A percentile compares a stretch with the other conserved stretches of the same genome.
These are phyloP conservation scores for Lordiphosa fenestrarum DNA, from an alignment of 2,888 invertebrate species.

Conservation along the genomic window DNA sequence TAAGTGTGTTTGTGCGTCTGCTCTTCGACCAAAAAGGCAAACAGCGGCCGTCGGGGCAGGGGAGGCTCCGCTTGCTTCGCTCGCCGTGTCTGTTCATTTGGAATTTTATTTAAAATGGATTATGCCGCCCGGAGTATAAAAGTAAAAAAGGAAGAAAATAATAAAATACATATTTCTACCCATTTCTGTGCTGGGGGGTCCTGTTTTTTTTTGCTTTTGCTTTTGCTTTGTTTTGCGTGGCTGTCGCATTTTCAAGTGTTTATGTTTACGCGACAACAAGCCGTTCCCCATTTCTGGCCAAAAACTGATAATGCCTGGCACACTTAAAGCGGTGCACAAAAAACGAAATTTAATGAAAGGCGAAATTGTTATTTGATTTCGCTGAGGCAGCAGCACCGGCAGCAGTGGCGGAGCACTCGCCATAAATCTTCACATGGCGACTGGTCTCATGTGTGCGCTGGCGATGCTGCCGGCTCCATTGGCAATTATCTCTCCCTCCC, in stretches of 20 bases:
- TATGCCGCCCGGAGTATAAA: conserved; percentile 48
- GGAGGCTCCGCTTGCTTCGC: conserved; percentile 22
- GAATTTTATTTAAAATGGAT: conserved; percentile 73
- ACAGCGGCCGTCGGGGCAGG: conserved; percentile 41
- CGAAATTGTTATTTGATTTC: conserved; percentile 66
- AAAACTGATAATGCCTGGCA: conserved; percentile 17
- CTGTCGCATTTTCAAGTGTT: conserved; percentile 54
- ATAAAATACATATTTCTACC: conserved; percentile 31
- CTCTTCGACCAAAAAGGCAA: conserved; percentile 52
- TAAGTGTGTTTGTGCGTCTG: conserved; percentile 67
- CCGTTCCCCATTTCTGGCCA: conserved; percentile 16
- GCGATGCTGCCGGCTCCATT: conserved; percentile 33
- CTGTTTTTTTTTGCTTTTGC: conserved; percentile 3
- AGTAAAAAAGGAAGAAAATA: conserved; percentile 26
- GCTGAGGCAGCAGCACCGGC: conserved; percentile 21
- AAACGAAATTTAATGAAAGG: conserved; percentile 63
- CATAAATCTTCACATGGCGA: conserved; percentile 64
- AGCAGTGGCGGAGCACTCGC: conserved; percentile 34
- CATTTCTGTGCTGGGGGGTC: conserved; percentile 19
- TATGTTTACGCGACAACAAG: conserved; percentile 59
- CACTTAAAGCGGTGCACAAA: conserved; percentile 48
- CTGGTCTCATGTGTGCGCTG: conserved; percentile 37
- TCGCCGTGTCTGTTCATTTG: conserved; percentile 65
- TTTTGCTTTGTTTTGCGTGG: conserved; percentile 22
- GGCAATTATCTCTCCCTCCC: conserved; percentile 59